Evolutionary conservation across 2,888 invertebrate genomes (phyloP).

Genomic region (Tupiocoris notatus): DNA sequence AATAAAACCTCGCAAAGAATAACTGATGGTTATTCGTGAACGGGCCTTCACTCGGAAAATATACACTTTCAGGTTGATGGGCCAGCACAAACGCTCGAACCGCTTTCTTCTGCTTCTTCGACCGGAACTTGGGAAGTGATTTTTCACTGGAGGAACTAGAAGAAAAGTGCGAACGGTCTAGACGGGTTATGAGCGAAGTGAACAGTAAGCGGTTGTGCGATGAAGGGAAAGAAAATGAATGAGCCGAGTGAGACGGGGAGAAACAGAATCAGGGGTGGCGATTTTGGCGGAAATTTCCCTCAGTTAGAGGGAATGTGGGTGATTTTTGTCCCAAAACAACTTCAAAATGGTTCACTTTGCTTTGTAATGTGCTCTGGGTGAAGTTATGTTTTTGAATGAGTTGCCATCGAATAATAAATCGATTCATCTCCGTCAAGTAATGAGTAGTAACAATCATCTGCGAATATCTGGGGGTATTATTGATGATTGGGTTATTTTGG

Average conservation of each 20-base stretch:
- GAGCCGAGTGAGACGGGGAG: neutral
- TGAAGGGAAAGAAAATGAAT: neutral
- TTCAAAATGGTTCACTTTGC: no score
- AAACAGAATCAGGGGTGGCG: neutral
- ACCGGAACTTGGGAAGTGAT: constrained; percentile 35
- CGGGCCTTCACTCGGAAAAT: neutral
- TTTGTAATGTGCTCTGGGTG: no score
- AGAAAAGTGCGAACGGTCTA: neutral
- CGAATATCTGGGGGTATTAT: no score
- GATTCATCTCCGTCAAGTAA: no score
- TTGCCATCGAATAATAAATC: no score
- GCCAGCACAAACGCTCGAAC: neutral
- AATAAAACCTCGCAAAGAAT: no score
- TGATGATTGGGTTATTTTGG: no score
- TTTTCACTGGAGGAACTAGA: constrained; percentile 12
- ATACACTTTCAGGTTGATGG: constrained; percentile 16
- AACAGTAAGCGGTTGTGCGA: neutral
- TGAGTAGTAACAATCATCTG: no score
- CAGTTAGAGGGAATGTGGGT: neutral
- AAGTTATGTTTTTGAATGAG: no score
- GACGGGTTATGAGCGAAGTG: neutral
- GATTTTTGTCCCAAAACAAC: no score
- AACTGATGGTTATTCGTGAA: neutral
- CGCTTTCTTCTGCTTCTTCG: constrained; percentile 9
- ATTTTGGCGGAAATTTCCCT: neutral